Conservation (phyloP, 2,888 invertebrate species). For the Drosophila flavopinicola region DNA sequence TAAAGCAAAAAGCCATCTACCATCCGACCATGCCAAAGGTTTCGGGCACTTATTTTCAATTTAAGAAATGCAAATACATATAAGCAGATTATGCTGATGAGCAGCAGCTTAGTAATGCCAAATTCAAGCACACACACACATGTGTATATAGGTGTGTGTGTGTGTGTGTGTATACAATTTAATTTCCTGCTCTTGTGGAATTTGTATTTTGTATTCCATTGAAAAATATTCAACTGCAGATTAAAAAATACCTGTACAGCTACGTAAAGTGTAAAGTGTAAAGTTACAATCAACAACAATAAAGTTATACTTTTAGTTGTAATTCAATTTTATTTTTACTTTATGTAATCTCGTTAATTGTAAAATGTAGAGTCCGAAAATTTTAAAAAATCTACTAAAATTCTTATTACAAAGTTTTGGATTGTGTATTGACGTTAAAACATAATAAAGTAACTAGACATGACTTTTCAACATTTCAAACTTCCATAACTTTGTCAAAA, state of each 20-base stretch:
- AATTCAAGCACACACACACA: slow-evolving; percentile 8
- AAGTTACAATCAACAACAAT: neutral
- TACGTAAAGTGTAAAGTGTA: too few species aligned
- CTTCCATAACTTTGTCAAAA: too few species aligned
- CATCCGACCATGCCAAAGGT: slow-evolving; percentile 3
- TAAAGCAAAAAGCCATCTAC: slow-evolving; percentile 13
- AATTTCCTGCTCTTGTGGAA: slow-evolving; percentile 21
- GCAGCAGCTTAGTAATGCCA: slow-evolving; percentile 33
- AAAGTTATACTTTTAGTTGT: neutral
- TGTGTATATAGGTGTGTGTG: neutral
- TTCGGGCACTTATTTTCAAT: slow-evolving; percentile 43
- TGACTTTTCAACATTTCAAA: too few species aligned
- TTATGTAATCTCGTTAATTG: too few species aligned
- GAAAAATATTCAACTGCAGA: neutral
- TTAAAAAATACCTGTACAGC: slow-evolving; percentile 4
- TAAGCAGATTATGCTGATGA: slow-evolving; percentile 55
- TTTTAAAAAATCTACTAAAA: too few species aligned
- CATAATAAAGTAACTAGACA: too few species aligned
- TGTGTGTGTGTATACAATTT: slow-evolving; percentile 11
- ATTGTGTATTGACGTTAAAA: too few species aligned
- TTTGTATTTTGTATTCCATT: neutral
- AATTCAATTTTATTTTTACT: too few species aligned
- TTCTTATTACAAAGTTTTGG: too few species aligned
- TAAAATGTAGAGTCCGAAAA: too few species aligned
- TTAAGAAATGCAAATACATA: slow-evolving; percentile 47